These are phyloP conservation scores for Steromphala cineraria DNA, from an alignment of 2,888 invertebrate genomes.

Conservation along the genomic window DNA sequence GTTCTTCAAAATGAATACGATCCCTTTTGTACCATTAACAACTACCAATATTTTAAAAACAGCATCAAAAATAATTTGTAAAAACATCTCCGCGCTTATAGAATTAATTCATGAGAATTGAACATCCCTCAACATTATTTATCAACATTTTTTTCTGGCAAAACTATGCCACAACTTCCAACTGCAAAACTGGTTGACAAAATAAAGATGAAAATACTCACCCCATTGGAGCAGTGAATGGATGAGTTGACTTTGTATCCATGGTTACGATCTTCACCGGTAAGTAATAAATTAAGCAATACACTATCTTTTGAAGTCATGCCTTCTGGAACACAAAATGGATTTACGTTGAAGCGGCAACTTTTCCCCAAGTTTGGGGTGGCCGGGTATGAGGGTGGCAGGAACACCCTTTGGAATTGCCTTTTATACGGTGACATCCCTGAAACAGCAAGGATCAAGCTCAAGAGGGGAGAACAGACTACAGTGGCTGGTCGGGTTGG, in stretches of 20 bases:
- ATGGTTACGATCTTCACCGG: conserved; percentile 94
- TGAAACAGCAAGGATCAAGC: neutral
- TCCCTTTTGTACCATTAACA: no score
- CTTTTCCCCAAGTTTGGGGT: neutral
- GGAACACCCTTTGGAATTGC: neutral
- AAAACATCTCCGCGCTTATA: no score
- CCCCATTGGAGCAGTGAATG: neutral
- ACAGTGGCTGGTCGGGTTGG: no score
- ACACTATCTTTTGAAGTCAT: conserved; percentile 78
- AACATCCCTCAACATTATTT: no score
- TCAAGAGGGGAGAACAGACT: no score
- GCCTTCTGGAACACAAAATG: conserved; percentile 22
- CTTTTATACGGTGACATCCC: neutral
- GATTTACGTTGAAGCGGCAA: conserved; percentile 14
- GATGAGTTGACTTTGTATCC: conserved; percentile 82
- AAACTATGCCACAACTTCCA: no score
- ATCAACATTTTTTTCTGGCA: no score
- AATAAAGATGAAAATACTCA: neutral
- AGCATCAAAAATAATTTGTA: no score
- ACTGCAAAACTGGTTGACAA: no score
- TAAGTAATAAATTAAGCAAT: conserved; percentile 94
- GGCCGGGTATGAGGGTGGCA: neutral
- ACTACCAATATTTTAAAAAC: no score
- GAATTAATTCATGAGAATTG: no score
- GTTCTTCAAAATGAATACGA: no score